Evolutionary conservation across 2,797 vertebrate genomes (phyloP), one percentile per base, ranked within the genome.

Genomic region (Pachyuromys duprasi): DNA sequence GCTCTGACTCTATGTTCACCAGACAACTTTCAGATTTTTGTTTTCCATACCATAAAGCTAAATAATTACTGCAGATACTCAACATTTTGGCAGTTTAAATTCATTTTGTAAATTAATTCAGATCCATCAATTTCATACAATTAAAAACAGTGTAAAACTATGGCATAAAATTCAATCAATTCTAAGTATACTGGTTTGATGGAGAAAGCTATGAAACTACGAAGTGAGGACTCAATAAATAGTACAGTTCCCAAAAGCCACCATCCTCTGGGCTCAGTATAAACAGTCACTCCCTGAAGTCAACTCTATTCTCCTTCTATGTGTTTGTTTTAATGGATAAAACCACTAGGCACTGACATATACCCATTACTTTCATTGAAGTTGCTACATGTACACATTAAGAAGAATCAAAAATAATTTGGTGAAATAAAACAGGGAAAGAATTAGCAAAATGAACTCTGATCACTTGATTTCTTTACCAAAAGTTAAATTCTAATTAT

Each of bases 391-490:
- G 63, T 53, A 93, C 39, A 57, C n/a, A 67, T 62, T 78, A 96
- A 95, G 42, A 96, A 95, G 42, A 53, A 91, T 78, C 1, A 95
- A 45, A 93, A 96, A 95, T 18, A 91, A 88, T 79, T 80, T 89
- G 80, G 18, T 78, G 14, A 94, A n/a, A 62, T 72, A 42, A 95
- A 94, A 96, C 42, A 89, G 31, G 26, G 33, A 62, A 67, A 86
- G 91, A 94, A 89, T 93, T 92, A 95, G 26, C 65, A 95, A 94
- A 96, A 93, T 42, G 15, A 95, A 93, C 89, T 63, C 26, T 70
- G 28, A 95, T 8, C 90, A 89, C 95, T 70, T 88, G 60, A 45
- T 13, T 24, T 94, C 86, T 95, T 96, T 78, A 80, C 33, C 8
- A 72, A 89, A 97, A 92, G 60, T 79, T 75, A 75, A 75, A 15